phyloP scores from a whole-genome alignment of 2,888 invertebrate genomes.

The Lottia gigantea region DNA sequence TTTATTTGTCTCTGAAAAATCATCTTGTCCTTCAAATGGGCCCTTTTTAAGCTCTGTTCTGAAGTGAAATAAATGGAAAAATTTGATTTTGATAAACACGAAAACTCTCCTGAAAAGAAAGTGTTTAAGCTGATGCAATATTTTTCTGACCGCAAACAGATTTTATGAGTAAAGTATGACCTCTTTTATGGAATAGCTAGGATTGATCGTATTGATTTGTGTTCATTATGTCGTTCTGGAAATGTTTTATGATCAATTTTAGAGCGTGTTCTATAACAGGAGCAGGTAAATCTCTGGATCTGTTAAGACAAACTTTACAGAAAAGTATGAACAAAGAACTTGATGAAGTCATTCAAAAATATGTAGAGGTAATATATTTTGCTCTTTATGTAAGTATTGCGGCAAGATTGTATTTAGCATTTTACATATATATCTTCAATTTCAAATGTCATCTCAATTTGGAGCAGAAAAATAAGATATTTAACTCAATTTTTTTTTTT shows the following conservation, averaged over 20 bases:
- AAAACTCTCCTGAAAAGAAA: not conserved
- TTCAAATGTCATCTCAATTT: too few relatives aligned
- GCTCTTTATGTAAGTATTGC: too few relatives aligned
- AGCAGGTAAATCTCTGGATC: slow-evolving; percentile 80
- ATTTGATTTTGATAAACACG: too few relatives aligned
- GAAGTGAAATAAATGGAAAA: not conserved
- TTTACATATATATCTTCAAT: not conserved
- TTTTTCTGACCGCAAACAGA: not conserved
- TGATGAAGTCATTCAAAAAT: slow-evolving; percentile 81
- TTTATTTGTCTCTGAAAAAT: not conserved
- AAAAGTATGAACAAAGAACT: slow-evolving; percentile 83
- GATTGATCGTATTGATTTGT: too few relatives aligned
- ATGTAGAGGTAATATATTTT: slow-evolving; percentile 76
- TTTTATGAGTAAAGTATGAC: too few relatives aligned
- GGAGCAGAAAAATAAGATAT: too few relatives aligned
- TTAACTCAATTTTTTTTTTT: too few relatives aligned
- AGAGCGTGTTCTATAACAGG: slow-evolving; percentile 70
- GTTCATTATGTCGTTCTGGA: too few relatives aligned
- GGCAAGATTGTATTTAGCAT: too few relatives aligned
- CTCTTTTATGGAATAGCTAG: too few relatives aligned
- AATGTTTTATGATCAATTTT: not conserved
- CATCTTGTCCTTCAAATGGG: not conserved
- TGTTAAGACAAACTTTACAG: slow-evolving; percentile 81
- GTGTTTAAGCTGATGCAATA: not conserved
- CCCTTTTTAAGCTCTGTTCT: not conserved